Evolutionary conservation across 2,113 vertebrate species (phyloP), one percentile per base, ranked within the genome.

Genomic region (Syrmaticus mikado): DNA sequence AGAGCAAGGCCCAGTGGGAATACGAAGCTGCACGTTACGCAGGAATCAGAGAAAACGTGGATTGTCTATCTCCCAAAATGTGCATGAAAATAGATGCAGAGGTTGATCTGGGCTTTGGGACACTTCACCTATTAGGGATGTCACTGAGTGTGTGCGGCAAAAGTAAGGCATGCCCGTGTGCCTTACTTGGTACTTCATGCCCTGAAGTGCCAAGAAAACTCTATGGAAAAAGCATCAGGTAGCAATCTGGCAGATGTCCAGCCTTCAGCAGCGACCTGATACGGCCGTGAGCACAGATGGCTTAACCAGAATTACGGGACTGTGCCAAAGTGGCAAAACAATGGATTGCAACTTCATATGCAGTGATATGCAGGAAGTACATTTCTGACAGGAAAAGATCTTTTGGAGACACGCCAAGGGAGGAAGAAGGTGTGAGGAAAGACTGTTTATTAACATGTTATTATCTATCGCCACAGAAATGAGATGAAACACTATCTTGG

Each of bases 111-210:
- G 27, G 27, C 30, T 75, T 60, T 61, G 13, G 27, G 45, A 30
- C 45, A 38, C 11, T 60, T 76, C 2, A 27, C 8, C 0, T 32
- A 2, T 40, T 61, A 48, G 13, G 79, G 8, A 18, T 2, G 4
- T 32, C 15, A 1, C 1, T 16, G 19, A 53, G 36, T 6, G 5
- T 3, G 17, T 6, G 4, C 24, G 77, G 46, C 61, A 73, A n/a
- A 85, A 46, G 10, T 5, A 34, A 45, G 30, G 30, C 41, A 62
- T 10, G 24, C 18, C 18, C 21, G 8, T 25, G 24, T 38, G 38
- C 38, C 38, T 38, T 38, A 38, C 38, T 38, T 38, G 38, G 38
- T 38, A 38, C 38, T 38, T 38, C 10, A 38, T 38, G 38, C 38
- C 38, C 10, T 38, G 18, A 82, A 79, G 30, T 22, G 21, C 15